Evolutionary conservation across 2,113 vertebrate species (phyloP).

Genomic region (Sorex araneus): DNA sequence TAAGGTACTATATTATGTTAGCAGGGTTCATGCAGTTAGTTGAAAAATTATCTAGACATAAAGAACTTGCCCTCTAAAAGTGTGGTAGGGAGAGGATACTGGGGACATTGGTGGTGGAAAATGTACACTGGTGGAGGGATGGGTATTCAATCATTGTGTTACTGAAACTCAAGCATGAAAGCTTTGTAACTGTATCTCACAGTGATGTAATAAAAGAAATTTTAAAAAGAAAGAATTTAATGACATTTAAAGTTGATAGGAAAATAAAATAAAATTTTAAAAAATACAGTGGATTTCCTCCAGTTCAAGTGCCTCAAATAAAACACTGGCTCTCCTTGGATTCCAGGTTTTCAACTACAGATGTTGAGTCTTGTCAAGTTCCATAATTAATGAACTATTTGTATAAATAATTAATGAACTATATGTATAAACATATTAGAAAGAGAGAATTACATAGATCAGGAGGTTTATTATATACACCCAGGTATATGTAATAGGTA

Average conservation of each 20-base stretch:
- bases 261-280: no score
- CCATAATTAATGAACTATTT: no score
- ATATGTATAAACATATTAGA: background rate
- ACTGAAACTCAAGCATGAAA: no score
- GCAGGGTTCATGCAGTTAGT: background rate
- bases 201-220: no score
- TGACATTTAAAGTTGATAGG: no score
- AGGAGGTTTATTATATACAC: slow-evolving; percentile 6
- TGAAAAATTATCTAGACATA: background rate
- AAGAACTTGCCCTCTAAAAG: background rate
- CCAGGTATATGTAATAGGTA: slow-evolving; percentile 13
- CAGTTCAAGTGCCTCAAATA: background rate
- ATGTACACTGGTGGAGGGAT: no score
- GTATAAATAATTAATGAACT: no score
- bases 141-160: no score
- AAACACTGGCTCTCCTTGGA: background rate
- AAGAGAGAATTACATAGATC: background rate
- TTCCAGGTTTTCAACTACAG: background rate
- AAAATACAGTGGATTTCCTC: background rate
- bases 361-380: background rate
- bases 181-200: no score
- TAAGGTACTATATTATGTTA: background rate
- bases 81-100: no score
- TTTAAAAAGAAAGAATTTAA: no score
- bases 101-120: no score